Evolutionary conservation across 2,797 vertebrate species (phyloP), one percentile per base, ranked within the genome.

Genomic region (Arnoldichthys spilopterus): DNA sequence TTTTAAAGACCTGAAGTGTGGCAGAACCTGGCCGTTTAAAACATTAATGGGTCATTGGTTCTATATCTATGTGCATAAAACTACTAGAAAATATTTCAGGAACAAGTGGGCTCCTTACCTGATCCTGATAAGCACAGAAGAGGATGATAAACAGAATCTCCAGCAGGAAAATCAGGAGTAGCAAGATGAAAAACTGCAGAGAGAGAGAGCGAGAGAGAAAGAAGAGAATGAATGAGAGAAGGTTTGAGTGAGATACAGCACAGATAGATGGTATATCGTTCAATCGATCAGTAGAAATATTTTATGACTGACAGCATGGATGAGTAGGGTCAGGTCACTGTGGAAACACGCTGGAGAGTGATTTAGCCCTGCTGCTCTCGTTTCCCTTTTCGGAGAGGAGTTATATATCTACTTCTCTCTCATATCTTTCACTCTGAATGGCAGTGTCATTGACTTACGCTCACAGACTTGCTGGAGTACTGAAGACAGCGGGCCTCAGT

Each of bases 81-180:
- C 18, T 15, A 49, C 47, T 49, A 15, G 18, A 1, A 54, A 20
- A 58, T 11, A 58, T 4, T 12, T 12, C 22, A 4, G 22, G 11
- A 12, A 56, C 22, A 28, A 26, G 13, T 22, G 20, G 9, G 56
- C 16, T 61, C 2, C 92, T 91, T 93, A 99, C 98, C 97, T 98
- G 92, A 81, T 98, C 96, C 0, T 95, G 96, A 91, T 98, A 98
- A 89, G 95, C 92, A 66, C 97, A 98, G 94, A 99, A 98, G 34
- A 99, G 95, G 91, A 96, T 94, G 84, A 96, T 94, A 79, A 93
- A 93, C 74, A 96, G 93, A 86, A 96, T 93, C 88, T 99, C 97
- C 92, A 99, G 89, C 87, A 98, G 92, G 89, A 99, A 95, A 90
- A 99, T 95, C 86, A 98, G 92, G 86, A 99, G 93, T 82, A 99